Evolutionary conservation across 1,140 invertebrate species (phyloP).

Genomic region (Drosophila tani): DNA sequence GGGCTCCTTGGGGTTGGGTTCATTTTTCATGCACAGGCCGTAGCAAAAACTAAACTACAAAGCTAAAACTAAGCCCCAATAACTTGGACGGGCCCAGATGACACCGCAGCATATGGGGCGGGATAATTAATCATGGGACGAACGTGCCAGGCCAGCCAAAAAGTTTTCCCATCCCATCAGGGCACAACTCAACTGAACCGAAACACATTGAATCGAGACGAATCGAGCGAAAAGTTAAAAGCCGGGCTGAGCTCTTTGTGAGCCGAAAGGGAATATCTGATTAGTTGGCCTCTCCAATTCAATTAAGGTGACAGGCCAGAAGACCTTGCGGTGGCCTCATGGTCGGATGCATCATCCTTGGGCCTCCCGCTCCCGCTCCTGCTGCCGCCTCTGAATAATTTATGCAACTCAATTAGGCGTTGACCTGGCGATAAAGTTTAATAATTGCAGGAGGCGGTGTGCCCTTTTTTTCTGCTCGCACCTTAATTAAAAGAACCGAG

Average conservation of each 20-base stretch:
- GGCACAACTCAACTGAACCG: constrained; percentile 15
- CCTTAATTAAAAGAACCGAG: constrained; percentile 68
- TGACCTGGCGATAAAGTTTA: constrained; percentile 50
- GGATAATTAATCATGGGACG: constrained; percentile 75
- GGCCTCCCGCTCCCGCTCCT: background rate
- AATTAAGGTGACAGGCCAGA: constrained; percentile 59
- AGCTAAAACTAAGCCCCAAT: constrained; percentile 65
- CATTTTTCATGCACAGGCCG: constrained; percentile 66
- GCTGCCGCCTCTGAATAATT: constrained; percentile 41
- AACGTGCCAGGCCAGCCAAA: constrained; percentile 62
- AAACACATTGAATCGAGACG: constrained; percentile 24
- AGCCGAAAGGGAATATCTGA: constrained; percentile 69
- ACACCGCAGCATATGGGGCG: constrained; percentile 74
- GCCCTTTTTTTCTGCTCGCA: constrained; percentile 9
- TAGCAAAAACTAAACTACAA: constrained; percentile 54
- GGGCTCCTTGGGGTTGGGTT: constrained; percentile 32
- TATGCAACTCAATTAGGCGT: constrained; percentile 68
- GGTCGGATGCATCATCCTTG: constrained; percentile 28
- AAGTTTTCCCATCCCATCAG: constrained; percentile 43
- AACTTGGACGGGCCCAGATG: constrained; percentile 61
- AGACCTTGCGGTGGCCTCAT: constrained; percentile 17
- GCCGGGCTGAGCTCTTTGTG: constrained; percentile 8
- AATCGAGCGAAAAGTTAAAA: constrained; percentile 37
- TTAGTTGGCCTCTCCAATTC: constrained; percentile 64
- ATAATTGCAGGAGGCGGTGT: constrained; percentile 41